phyloP scores from a whole-genome alignment of 2,888 invertebrate species.

The Melikaiella ostensackeni region DNA sequence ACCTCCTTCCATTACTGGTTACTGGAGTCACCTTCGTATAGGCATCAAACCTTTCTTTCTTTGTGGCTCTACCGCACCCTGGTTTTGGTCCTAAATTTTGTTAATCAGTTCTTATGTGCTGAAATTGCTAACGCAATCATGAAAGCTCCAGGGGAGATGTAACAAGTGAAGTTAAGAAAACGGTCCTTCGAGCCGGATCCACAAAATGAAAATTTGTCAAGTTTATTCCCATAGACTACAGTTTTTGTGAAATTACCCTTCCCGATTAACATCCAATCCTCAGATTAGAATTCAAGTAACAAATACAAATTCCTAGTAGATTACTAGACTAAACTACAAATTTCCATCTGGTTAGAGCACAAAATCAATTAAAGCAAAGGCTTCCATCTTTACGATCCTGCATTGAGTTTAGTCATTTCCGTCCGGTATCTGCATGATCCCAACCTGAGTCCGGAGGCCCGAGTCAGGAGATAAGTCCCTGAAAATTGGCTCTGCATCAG shows the following conservation, averaged over 20 bases:
- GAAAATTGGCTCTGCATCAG: slow-evolving; percentile 34
- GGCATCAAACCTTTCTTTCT: slow-evolving; percentile 52
- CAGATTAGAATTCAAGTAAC: not conserved
- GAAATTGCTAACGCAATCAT: slow-evolving; percentile 39
- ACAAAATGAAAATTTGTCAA: no score
- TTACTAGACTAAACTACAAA: not conserved
- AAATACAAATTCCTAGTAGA: not conserved
- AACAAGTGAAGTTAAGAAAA: no score
- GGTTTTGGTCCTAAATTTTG: slow-evolving; percentile 45
- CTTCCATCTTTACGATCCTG: slow-evolving; percentile 15
- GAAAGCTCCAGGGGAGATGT: not conserved
- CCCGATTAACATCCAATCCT: no score
- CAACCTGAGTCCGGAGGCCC: slow-evolving; percentile 22
- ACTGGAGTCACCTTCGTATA: slow-evolving; percentile 45
- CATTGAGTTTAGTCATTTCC: slow-evolving; percentile 38
- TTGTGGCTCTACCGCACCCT: slow-evolving; percentile 45
- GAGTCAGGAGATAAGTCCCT: slow-evolving; percentile 34
- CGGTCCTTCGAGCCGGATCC: no score
- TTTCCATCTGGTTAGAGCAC: slow-evolving; percentile 15
- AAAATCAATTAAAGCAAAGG: slow-evolving; percentile 23
- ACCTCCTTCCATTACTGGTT: slow-evolving; percentile 42
- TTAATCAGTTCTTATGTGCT: not conserved
- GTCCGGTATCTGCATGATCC: slow-evolving; percentile 37
- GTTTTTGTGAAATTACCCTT: no score
- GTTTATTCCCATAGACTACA: not conserved